Conservation (phyloP, 2,113 vertebrate genomes). For the Entelurus aequoreus region DNA sequence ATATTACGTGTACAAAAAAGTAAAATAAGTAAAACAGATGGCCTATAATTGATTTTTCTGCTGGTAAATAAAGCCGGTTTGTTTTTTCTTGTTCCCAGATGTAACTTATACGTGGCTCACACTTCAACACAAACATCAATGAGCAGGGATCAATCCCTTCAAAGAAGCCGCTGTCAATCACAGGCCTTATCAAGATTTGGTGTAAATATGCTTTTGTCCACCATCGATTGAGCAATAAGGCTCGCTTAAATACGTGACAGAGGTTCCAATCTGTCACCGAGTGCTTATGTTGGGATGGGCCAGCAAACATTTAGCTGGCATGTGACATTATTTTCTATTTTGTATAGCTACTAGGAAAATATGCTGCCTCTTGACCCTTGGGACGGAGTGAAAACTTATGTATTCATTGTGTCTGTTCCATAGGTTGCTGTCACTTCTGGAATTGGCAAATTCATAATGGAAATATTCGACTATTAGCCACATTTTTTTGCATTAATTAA, state of each 20-base stretch:
- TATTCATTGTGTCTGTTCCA: no score
- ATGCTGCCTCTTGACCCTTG: no score
- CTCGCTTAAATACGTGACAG: slow-evolving; percentile 13
- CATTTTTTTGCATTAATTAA: no score
- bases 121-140: neutral
- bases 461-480: no score
- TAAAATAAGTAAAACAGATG: no score
- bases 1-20: no score
- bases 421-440: no score
- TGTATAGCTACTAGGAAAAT: neutral
- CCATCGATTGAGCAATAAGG: slow-evolving; percentile 13
- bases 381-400: no score
- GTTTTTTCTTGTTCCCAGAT: no score
- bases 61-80: neutral
- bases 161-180: slow-evolving; percentile 14
- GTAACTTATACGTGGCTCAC: no score
- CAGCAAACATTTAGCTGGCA: no score
- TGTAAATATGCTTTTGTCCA: slow-evolving; percentile 28
- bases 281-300: slow-evolving; percentile 1
- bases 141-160: neutral
- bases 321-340: neutral
- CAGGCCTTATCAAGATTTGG: slow-evolving; percentile 21
- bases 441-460: no score
- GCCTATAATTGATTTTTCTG: neutral
- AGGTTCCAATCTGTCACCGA: slow-evolving; percentile 33